Evolutionary conservation across 2,888 invertebrate species (phyloP).

Genomic region (Aplocera efformata): DNA sequence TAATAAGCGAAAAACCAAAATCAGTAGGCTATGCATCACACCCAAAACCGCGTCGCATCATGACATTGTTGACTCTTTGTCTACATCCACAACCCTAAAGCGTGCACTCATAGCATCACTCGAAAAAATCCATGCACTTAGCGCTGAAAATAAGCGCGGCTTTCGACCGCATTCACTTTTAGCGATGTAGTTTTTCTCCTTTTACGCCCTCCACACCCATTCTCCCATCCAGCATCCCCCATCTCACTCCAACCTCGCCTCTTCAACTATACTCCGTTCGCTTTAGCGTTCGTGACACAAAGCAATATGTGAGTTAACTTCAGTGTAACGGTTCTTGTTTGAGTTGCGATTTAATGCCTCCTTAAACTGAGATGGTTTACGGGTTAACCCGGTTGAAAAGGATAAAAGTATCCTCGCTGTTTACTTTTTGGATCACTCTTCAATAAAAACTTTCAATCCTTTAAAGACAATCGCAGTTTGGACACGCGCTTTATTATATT

Average conservation of each 20-base stretch:
- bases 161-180: slow-evolving; percentile 81
- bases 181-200: slow-evolving; percentile 80
- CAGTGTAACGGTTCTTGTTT: slow-evolving; percentile 79
- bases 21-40: neutral
- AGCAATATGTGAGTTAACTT: slow-evolving; percentile 81
- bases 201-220: slow-evolving; percentile 75
- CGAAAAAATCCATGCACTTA: slow-evolving; percentile 80
- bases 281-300: slow-evolving; percentile 79
- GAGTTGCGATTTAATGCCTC: slow-evolving; percentile 81
- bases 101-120: slow-evolving; percentile 65
- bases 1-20: too few relatives aligned
- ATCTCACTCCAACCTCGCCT: slow-evolving; percentile 62
- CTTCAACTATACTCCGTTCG: slow-evolving; percentile 62
- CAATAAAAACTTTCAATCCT: slow-evolving; percentile 71
- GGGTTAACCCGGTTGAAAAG: slow-evolving; percentile 75
- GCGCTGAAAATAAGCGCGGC: slow-evolving; percentile 76
- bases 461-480: slow-evolving; percentile 55
- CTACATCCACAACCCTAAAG: slow-evolving; percentile 19
- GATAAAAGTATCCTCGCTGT: slow-evolving; percentile 72
- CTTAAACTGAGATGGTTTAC: slow-evolving; percentile 80
- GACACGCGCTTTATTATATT: slow-evolving; percentile 42
- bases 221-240: slow-evolving; percentile 62
- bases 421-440: slow-evolving; percentile 69
- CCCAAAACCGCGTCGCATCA: neutral
- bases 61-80: slow-evolving; percentile 15